Evolutionary conservation across 2,113 vertebrate species (phyloP).

Genomic region (Hypocryptadius cinnamomeus): DNA sequence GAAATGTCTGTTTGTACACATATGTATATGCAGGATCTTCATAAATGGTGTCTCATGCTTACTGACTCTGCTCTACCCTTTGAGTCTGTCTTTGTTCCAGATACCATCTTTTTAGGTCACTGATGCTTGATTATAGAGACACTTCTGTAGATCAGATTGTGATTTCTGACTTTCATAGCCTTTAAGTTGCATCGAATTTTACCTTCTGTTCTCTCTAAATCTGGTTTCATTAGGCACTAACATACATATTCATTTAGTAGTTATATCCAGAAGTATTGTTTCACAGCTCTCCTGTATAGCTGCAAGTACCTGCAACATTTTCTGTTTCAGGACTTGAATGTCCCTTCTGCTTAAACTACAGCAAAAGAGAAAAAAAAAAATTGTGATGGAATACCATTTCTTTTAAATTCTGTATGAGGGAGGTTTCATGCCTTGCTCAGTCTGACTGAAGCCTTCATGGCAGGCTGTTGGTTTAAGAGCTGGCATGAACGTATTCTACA

Average conservation of each 20-base stretch:
- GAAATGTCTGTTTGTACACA: fast-evolving
- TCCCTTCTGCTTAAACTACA: not conserved
- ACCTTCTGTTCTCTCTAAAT: not conserved
- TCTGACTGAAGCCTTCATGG: not conserved
- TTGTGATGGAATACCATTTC: not conserved
- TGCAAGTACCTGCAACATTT: not conserved
- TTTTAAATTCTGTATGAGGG: not conserved
- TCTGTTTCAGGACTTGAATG: not conserved
- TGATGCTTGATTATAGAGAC: not conserved
- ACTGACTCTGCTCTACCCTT: not conserved
- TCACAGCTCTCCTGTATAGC: not conserved
- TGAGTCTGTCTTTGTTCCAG: not conserved
- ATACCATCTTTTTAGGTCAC: not conserved
- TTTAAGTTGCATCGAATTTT: not conserved
- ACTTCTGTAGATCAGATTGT: not conserved
- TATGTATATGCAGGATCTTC: not conserved
- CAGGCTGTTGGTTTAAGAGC: not conserved
- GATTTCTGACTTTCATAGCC: not conserved
- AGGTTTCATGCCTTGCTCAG: not conserved
- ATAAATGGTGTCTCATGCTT: not conserved
- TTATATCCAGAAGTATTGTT: not conserved
- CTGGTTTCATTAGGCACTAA: not conserved
- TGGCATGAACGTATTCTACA: not conserved
- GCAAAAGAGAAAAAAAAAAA: not conserved
- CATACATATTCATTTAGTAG: not conserved